Percentiles rank a stretch among this genome's conserved stretches.
Conservation (phyloP, 2,797 vertebrate genomes). For the Alexandromys oeconomus region DNA sequence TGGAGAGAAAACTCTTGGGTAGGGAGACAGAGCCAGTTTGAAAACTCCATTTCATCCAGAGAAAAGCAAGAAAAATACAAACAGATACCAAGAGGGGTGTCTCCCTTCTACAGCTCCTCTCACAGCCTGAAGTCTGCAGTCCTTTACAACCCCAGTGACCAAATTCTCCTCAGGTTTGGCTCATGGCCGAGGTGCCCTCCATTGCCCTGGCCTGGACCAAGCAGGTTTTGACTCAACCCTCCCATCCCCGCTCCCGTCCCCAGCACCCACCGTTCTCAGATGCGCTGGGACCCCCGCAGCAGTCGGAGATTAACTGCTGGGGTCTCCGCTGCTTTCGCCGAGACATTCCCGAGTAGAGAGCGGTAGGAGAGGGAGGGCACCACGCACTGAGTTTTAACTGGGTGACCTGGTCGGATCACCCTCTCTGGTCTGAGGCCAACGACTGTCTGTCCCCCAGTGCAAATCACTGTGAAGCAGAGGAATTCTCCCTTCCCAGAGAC, state of each 20-base stretch:
- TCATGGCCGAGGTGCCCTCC: constrained; percentile 68
- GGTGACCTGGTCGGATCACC: constrained; percentile 68
- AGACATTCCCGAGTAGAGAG: constrained; percentile 84
- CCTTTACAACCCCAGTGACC: constrained; percentile 8
- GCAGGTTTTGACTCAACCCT: background rate
- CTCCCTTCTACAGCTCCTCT: constrained; percentile 59
- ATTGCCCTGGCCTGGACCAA: constrained; percentile 68
- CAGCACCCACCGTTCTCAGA: constrained; percentile 87
- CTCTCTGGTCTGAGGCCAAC: constrained; percentile 75
- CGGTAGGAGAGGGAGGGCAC: constrained; percentile 71
- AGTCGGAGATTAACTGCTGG: constrained; percentile 87
- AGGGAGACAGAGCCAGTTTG: constrained; percentile 88
- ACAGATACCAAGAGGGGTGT: constrained; percentile 60
- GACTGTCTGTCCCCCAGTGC: constrained; percentile 72
- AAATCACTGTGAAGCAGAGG: constrained; percentile 72
- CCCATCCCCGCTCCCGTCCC: background rate
- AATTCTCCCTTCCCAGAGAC: constrained; percentile 74
- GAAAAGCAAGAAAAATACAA: constrained; percentile 79
- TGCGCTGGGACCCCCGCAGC: constrained; percentile 85
- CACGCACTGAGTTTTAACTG: constrained; percentile 64
- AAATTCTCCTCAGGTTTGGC: background rate
- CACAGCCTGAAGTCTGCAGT: background rate
- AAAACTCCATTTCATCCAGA: constrained; percentile 81
- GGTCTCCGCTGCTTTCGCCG: constrained; percentile 88
- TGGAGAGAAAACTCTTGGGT: constrained; percentile 84